A percentile compares a stretch with the other conserved stretches of the same genome.
phyloP scores from a whole-genome alignment of 2,797 vertebrate species.

The Heterohyrax brucei region DNA sequence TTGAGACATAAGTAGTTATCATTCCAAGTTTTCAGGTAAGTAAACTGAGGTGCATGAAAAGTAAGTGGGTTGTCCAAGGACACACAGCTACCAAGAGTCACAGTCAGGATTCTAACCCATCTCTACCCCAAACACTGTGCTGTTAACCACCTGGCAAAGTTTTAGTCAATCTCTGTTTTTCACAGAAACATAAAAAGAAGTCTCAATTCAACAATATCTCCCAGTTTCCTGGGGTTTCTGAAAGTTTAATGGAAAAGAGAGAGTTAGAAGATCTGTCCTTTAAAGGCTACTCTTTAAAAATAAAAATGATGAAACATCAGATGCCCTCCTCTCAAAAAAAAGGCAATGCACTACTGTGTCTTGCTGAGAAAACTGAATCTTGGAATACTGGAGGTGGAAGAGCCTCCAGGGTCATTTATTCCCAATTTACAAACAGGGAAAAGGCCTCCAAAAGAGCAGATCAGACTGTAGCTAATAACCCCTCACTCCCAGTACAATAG shows the following conservation, averaged over 20 bases:
- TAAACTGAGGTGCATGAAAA: slow-evolving; percentile 39
- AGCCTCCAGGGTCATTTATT: slow-evolving; percentile 4
- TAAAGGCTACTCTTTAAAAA: slow-evolving; percentile 56
- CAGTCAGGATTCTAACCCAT: background rate
- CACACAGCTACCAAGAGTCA: background rate
- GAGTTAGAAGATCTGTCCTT: slow-evolving; percentile 27
- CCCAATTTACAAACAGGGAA: slow-evolving; percentile 50
- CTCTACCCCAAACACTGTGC: background rate
- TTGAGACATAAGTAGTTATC: background rate
- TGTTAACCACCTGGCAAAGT: background rate
- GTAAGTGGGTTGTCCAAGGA: background rate
- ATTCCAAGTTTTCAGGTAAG: background rate
- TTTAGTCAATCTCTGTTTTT: slow-evolving; percentile 33
- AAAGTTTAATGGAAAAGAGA: slow-evolving; percentile 47
- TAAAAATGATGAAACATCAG: slow-evolving; percentile 60
- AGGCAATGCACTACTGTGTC: background rate
- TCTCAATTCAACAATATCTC: slow-evolving; percentile 37
- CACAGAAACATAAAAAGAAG: slow-evolving; percentile 53
- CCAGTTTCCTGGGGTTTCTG: background rate
- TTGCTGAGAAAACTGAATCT: slow-evolving; percentile 67
- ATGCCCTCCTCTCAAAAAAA: background rate
- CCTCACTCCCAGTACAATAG: background rate
- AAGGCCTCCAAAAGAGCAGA: background rate
- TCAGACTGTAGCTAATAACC: background rate
- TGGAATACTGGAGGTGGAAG: slow-evolving; percentile 35